Conservation (phyloP, 2,888 invertebrate genomes). For the Dryadula phaetusa region DNA sequence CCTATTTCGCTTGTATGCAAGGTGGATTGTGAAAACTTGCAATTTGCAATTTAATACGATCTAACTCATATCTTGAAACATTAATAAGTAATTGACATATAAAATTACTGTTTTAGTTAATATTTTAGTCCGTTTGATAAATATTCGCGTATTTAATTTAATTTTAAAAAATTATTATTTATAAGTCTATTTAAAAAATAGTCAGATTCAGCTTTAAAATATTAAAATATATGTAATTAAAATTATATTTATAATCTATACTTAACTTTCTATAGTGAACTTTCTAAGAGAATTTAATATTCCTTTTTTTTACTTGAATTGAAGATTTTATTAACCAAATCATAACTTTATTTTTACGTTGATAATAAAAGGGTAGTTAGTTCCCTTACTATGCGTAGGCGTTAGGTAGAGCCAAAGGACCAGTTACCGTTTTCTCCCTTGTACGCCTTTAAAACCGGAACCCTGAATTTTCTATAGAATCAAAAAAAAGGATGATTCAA, state of each 20-base stretch:
- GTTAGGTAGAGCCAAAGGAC: background rate
- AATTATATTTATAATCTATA: no score
- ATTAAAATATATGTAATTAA: no score
- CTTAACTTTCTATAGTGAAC: no score
- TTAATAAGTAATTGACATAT: background rate
- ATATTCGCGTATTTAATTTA: background rate
- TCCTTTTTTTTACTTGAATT: no score
- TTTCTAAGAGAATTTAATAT: no score
- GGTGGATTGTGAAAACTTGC: conserved; percentile 19
- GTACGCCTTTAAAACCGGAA: background rate
- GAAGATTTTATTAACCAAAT: background rate
- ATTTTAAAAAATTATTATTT: background rate
- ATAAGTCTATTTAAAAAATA: background rate
- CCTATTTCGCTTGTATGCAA: conserved; percentile 15
- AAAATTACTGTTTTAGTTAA: background rate
- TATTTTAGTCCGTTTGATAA: conserved; percentile 2
- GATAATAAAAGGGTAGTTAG: background rate
- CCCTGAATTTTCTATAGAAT: background rate
- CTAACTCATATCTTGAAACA: conserved; percentile 3
- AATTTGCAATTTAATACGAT: conserved; percentile 29
- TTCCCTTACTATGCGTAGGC: background rate
- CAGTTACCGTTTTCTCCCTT: background rate
- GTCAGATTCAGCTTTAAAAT: background rate
- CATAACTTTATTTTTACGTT: background rate
- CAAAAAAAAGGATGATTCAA: background rate